Conservation (phyloP, 1,140 invertebrate genomes). For the Lasioglossum albipes region DNA sequence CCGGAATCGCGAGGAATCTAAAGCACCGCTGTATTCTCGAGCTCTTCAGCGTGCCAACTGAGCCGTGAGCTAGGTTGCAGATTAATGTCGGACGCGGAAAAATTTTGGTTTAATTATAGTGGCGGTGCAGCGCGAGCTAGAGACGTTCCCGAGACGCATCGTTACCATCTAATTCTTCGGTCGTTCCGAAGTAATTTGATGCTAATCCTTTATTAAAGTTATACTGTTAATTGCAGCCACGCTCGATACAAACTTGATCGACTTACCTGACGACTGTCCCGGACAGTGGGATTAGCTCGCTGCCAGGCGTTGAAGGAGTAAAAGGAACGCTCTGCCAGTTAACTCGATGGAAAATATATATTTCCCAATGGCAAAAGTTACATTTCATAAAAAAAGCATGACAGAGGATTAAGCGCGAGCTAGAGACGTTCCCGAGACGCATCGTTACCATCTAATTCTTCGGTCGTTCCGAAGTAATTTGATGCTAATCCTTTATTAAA, state of each 20-base stretch:
- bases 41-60: slow-evolving; percentile 33
- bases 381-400: slow-evolving; percentile 45
- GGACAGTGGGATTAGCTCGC: too few species aligned
- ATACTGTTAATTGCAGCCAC: not conserved
- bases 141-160: not conserved
- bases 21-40: slow-evolving; percentile 40
- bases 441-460: slow-evolving; percentile 8
- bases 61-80: slow-evolving; percentile 25
- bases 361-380: slow-evolving; percentile 38
- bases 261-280: not conserved
- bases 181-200: not conserved
- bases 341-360: slow-evolving; percentile 34
- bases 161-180: slow-evolving; percentile 3
- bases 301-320: too few species aligned
- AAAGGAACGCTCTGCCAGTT: not conserved
- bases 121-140: not conserved
- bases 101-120: slow-evolving; percentile 38
- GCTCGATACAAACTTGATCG: not conserved
- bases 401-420: too few species aligned
- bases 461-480: not conserved
- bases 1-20: slow-evolving; percentile 5
- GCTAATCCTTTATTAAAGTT: not conserved
- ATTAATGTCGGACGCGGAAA: slow-evolving; percentile 24
- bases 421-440: not conserved
- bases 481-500: not conserved